Evolutionary conservation across 2,888 invertebrate genomes (phyloP), one percentile per base, ranked within the genome.

Genomic region (Mimachlamys varia): DNA sequence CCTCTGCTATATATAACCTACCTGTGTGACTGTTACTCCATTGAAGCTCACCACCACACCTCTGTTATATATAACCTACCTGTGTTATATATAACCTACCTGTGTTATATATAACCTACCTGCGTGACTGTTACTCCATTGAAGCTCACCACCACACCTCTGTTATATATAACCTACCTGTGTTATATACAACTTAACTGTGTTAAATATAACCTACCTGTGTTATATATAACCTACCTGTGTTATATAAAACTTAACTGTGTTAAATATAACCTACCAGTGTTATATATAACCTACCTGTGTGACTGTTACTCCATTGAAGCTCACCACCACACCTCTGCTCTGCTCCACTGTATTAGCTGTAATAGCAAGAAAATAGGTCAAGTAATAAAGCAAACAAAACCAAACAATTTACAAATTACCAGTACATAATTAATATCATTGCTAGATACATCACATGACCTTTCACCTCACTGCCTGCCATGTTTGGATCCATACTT

Each of bases 1-100:
- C n/a, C n/a, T n/a, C n/a, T n/a, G n/a, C n/a, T n/a, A n/a, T 13
- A 53, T 62, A 22, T 22, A 53, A 50, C 62, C 37, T 91, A 93
- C 94, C 92, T 93, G 93, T 44, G 88, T n/a, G 4, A 91, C 19
- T 0, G 92, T 90, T 22, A 94, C 87, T 33, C 93, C 93, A 17
- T 90, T 89, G 38, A 93, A 90, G 27, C 88, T 62, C n/a, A 94
- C n/a, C 37, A 92, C 88, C 7, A 93, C 89, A 33, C 93, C 93
- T 88, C 92, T 90, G 27, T 89, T 88, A n/a, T 13, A 53, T 62
- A 22, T 22, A 53, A 50, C 62, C 37, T 91, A 93, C 94, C 92
- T 93, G 93, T 44, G 88, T n/a, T n/a, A n/a, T n/a, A n/a, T n/a
- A n/a, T n/a, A n/a, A n/a, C n/a, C n/a, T n/a, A n/a, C n/a, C n/a